These are phyloP conservation scores for Chrosomus eos DNA, from an alignment of 2,797 vertebrate species.

Conservation along the genomic window DNA sequence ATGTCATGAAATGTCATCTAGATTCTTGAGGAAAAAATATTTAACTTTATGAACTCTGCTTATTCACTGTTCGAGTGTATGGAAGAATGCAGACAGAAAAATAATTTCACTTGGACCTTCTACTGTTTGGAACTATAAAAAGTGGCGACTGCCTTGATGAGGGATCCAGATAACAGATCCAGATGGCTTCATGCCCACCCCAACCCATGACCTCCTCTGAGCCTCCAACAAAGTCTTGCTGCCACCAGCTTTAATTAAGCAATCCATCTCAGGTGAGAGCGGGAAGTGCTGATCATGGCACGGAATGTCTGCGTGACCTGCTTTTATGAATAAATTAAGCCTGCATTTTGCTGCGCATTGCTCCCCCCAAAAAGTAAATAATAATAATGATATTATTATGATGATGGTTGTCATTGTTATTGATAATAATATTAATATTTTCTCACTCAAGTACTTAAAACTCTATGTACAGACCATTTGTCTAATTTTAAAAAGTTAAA, in stretches of 20 bases:
- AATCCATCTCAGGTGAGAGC: slow-evolving; percentile 47
- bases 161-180: slow-evolving; percentile 23
- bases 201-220: background rate
- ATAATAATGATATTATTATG: too few relatives aligned
- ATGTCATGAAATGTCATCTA: background rate
- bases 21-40: background rate
- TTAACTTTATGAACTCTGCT: background rate
- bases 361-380: too few relatives aligned
- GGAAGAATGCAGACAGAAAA: background rate
- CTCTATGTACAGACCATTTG: too few relatives aligned
- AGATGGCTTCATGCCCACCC: background rate
- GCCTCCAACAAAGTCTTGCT: slow-evolving; percentile 20
- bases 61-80: background rate
- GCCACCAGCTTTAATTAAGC: slow-evolving; percentile 50
- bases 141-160: background rate
- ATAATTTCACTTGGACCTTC: background rate
- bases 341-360: background rate
- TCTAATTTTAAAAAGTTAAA: too few relatives aligned
- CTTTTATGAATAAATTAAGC: slow-evolving; percentile 19
- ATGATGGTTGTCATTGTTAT: too few relatives aligned
- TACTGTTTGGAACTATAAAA: background rate
- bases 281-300: slow-evolving; percentile 39
- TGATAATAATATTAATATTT: too few relatives aligned
- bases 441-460: too few relatives aligned
- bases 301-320: slow-evolving; percentile 27